Evolutionary conservation across 2,888 invertebrate species (phyloP).

Genomic region (Apodemia duryi): DNA sequence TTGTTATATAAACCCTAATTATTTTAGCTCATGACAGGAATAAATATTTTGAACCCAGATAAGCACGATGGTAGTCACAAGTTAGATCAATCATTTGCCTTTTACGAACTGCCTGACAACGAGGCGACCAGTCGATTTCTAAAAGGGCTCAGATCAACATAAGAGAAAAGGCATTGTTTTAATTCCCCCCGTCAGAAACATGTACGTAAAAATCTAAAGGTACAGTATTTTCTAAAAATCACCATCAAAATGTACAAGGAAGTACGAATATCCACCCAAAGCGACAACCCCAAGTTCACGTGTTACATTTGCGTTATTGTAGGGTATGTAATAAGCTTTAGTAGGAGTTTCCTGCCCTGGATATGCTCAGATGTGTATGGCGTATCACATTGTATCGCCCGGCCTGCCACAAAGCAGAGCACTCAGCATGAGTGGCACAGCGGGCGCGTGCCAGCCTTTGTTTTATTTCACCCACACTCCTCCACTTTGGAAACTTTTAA

Average conservation of each 20-base stretch:
- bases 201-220: too few relatives aligned
- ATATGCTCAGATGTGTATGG: slow-evolving; percentile 35
- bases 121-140: too few relatives aligned
- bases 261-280: not conserved
- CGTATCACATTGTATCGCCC: slow-evolving; percentile 66
- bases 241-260: not conserved
- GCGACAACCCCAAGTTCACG: slow-evolving; percentile 3
- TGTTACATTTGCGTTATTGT: slow-evolving; percentile 15
- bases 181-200: too few relatives aligned
- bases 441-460: slow-evolving; percentile 71
- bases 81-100: too few relatives aligned
- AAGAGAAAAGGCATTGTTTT: too few relatives aligned
- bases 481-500: slow-evolving; percentile 70
- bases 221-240: not conserved
- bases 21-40: too few relatives aligned
- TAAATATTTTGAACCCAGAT: too few relatives aligned
- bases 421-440: slow-evolving; percentile 72
- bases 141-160: too few relatives aligned
- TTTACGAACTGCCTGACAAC: too few relatives aligned
- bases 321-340: slow-evolving; percentile 33
- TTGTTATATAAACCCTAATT: too few relatives aligned
- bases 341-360: slow-evolving; percentile 30
- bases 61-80: too few relatives aligned
- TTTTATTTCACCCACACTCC: slow-evolving; percentile 75
- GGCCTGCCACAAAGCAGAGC: slow-evolving; percentile 72